Conservation (phyloP, 2,888 invertebrate species). For the Ophion costatus region DNA sequence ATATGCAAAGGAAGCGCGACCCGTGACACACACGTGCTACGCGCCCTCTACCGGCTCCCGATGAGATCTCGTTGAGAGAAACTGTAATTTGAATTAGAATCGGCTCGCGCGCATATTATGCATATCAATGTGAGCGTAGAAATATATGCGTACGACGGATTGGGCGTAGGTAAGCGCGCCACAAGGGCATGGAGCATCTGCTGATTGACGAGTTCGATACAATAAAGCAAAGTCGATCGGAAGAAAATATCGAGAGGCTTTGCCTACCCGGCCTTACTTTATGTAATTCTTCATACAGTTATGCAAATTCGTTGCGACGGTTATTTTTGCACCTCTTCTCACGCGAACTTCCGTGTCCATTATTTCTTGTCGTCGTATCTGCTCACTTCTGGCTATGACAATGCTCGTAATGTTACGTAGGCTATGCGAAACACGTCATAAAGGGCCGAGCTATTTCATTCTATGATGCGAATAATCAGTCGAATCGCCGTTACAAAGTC, state of each 20-base stretch:
- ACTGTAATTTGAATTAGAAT: slow-evolving; percentile 68
- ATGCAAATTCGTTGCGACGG: slow-evolving; percentile 56
- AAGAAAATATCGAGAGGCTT: slow-evolving; percentile 54
- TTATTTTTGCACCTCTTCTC: slow-evolving; percentile 36
- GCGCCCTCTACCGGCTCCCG: slow-evolving; percentile 53
- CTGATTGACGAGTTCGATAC: slow-evolving; percentile 66
- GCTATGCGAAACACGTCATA: too few relatives aligned
- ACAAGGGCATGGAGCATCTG: slow-evolving; percentile 50
- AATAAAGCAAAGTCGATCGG: slow-evolving; percentile 57
- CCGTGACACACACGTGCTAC: slow-evolving; percentile 58
- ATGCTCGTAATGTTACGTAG: too few relatives aligned
- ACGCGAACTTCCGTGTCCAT: slow-evolving; percentile 1
- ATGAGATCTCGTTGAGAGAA: slow-evolving; percentile 54
- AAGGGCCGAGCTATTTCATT: too few relatives aligned
- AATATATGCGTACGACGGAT: slow-evolving; percentile 34
- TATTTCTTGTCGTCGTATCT: not conserved
- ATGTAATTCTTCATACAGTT: slow-evolving; percentile 60
- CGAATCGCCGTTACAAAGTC: too few relatives aligned
- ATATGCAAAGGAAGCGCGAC: slow-evolving; percentile 62
- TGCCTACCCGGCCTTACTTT: slow-evolving; percentile 43
- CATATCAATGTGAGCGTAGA: slow-evolving; percentile 2
- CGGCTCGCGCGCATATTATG: slow-evolving; percentile 52
- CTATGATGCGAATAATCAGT: too few relatives aligned
- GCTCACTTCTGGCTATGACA: too few relatives aligned
- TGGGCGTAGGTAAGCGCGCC: slow-evolving; percentile 32